Conservation (phyloP, 1,140 invertebrate genomes). For the Halotydeus destructor region DNA sequence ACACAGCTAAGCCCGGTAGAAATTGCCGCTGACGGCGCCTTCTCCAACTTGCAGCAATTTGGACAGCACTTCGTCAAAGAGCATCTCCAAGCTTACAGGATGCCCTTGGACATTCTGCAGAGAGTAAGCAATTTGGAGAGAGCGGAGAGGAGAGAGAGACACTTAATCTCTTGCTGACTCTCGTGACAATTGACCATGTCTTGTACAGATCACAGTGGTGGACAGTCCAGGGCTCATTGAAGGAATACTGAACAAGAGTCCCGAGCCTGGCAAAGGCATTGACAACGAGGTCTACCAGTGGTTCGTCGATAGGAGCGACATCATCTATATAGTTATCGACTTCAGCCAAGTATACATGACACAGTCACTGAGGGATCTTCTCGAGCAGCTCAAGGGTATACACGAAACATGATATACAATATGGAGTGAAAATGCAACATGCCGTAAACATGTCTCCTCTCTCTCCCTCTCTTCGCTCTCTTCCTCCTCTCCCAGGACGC, state of each 20-base stretch:
- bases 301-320: slow-evolving; percentile 84
- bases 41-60: slow-evolving; percentile 79
- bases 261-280: slow-evolving; percentile 76
- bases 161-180: not conserved
- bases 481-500: slow-evolving; percentile 70
- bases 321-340: slow-evolving; percentile 85
- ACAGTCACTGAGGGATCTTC: slow-evolving; percentile 50
- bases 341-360: slow-evolving; percentile 83
- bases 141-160: not conserved
- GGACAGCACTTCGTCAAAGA: slow-evolving; percentile 76
- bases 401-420: not conserved
- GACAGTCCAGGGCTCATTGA: slow-evolving; percentile 89
- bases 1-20: slow-evolving; percentile 69
- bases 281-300: slow-evolving; percentile 71
- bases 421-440: not conserved
- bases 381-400: slow-evolving; percentile 18
- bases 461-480: slow-evolving; percentile 42
- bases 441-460: too few species aligned
- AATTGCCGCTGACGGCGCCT: slow-evolving; percentile 74
- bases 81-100: slow-evolving; percentile 46
- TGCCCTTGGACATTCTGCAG: slow-evolving; percentile 62
- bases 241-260: slow-evolving; percentile 45
- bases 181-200: not conserved
- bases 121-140: slow-evolving; percentile 37
- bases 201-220: slow-evolving; percentile 64